Conservation (phyloP, 2,797 vertebrate genomes). For the Oreonectes daqikongensis region DNA sequence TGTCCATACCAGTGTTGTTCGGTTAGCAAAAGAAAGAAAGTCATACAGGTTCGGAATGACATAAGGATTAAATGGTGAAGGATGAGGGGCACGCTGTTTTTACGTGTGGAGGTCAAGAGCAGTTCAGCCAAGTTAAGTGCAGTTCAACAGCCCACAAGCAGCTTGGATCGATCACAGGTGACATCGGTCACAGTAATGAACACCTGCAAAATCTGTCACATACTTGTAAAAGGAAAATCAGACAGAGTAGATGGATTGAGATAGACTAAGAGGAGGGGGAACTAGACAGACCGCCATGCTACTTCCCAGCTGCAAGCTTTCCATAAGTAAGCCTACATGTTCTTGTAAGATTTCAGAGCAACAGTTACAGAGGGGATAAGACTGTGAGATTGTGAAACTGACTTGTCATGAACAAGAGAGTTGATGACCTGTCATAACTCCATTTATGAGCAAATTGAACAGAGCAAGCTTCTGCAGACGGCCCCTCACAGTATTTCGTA, state of each 20-base stretch:
- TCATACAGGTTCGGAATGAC: too few relatives aligned
- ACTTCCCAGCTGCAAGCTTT: constrained; percentile 42
- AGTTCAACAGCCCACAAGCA: constrained; percentile 39
- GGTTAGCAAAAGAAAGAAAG: too few relatives aligned
- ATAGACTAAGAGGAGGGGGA: constrained; percentile 45
- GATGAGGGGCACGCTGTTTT: constrained; percentile 15
- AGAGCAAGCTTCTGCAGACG: constrained; percentile 16
- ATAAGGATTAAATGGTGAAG: too few relatives aligned
- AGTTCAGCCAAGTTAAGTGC: constrained; percentile 46
- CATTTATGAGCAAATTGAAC: constrained; percentile 59
- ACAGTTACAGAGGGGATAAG: constrained; percentile 56
- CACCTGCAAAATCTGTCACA: constrained; percentile 63
- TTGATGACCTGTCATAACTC: constrained; percentile 56
- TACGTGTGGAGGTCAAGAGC: constrained; percentile 63
- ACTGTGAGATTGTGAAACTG: constrained; percentile 41
- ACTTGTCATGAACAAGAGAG: constrained; percentile 64
- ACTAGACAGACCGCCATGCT: constrained; percentile 60
- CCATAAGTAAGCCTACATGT: constrained; percentile 50
- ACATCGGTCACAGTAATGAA: constrained; percentile 67
- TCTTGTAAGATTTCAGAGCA: constrained; percentile 36
- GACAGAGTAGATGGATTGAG: constrained; percentile 54
- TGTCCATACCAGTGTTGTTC: too few relatives aligned
- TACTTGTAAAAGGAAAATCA: constrained; percentile 45
- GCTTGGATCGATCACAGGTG: constrained; percentile 52
- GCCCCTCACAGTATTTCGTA: neutral